Base-by-base conservation (phyloP, 2,888 invertebrate species). In the Calameuta pallipes region DNA sequence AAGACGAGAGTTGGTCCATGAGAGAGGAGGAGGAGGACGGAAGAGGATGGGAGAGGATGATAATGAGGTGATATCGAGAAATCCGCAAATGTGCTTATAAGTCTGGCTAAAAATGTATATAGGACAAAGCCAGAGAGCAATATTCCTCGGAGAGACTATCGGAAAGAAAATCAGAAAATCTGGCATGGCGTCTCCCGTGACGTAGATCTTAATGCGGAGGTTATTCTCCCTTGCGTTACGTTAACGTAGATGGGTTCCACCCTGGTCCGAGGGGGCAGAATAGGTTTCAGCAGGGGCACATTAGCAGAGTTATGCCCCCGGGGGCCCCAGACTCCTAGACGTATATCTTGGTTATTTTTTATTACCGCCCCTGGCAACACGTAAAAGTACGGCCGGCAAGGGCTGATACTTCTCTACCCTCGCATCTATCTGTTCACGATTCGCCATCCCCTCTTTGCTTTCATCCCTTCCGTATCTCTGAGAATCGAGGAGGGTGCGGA, bases 261-360 rank as follows among this genome's bases (percentile, higher is more conserved):
- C 15, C 73, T 76, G 82, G 77, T 56, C 73, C n/a, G 31, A 13
- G 36, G 75, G n/a, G 73, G 78, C 35, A 73, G 74, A 84, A 82
- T 84, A 82, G 84, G 85, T 82, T 85, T 80, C 83, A 81, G 80
- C 80, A 56, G 81, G 85, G 86, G 84, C 87, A 86, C 88, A 87
- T 90, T 89, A 89, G 87, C 84, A 82, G 87, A 87, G 86, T 86
- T 88, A 89, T 87, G 85, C 86, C 87, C 88, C 85, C 85, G 82
- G 78, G 87, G 89, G 87, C 85, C 81, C 81, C 84, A 78, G 84
- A 80, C 77, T 77, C 82, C 34, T 80, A 76, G 82, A 84, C 84
- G 87, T 89, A 88, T 87, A 89, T 89, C 89, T 87, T 87, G 84
- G 82, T 89, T 89, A 89, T 89, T 90, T 89, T 89, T 89, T 89